A percentile compares a stretch with the other conserved stretches of the same genome.
Evolutionary conservation across 2,113 vertebrate genomes (phyloP).

Genomic region (Dendropsophus ebraccatus): DNA sequence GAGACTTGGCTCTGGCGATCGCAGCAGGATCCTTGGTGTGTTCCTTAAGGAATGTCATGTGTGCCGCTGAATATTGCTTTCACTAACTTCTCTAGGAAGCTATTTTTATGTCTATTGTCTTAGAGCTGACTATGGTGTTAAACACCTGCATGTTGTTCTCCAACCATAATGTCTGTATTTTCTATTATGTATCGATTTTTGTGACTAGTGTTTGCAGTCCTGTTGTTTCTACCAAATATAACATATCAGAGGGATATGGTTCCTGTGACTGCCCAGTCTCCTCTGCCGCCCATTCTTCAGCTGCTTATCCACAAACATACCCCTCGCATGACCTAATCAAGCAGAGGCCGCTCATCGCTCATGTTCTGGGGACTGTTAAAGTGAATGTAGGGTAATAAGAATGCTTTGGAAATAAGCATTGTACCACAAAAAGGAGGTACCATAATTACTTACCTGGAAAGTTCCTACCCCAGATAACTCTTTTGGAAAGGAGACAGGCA

Average conservation of each 20-base stretch:
- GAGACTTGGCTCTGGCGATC: not conserved
- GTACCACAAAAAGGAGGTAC: too few species aligned
- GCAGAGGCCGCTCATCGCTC: too few species aligned
- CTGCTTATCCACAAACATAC: not conserved
- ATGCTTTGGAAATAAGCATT: too few species aligned
- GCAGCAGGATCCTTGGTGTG: slow-evolving; percentile 38
- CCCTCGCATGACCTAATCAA: not conserved
- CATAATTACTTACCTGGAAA: too few species aligned
- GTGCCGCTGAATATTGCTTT: not conserved
- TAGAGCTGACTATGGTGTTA: not conserved
- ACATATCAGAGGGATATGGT: too few species aligned
- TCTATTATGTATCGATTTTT: not conserved
- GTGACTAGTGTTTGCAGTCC: too few species aligned
- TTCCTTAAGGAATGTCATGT: slow-evolving; percentile 24
- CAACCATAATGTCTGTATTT: not conserved
- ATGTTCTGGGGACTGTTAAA: too few species aligned
- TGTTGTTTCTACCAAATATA: too few species aligned
- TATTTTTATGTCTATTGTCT: slow-evolving; percentile 3
- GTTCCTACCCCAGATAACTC: too few species aligned
- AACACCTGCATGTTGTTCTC: not conserved
- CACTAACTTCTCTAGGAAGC: not conserved
- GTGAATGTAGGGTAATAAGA: too few species aligned
- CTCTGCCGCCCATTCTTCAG: not conserved
- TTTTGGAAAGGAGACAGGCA: too few species aligned
- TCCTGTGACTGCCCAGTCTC: not conserved